These are phyloP conservation scores for Latrodectus hesperus DNA, from an alignment of 2,888 invertebrate species.

Conservation along the genomic window DNA sequence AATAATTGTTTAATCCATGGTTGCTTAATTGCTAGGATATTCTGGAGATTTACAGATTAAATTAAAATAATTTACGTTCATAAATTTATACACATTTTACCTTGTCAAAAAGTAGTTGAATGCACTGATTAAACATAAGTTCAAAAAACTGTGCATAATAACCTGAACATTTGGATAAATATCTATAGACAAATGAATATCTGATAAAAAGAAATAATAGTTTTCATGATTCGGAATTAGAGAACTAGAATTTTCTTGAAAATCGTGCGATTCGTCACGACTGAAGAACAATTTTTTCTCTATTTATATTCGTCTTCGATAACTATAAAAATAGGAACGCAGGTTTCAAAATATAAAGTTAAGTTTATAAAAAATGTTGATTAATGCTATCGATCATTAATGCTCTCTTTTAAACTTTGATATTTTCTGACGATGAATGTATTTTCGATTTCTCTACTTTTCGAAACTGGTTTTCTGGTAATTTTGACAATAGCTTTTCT, in stretches of 20 bases:
- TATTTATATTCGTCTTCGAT: neutral
- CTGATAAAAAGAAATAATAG: slow-evolving; percentile 29
- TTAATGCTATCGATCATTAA: slow-evolving; percentile 67
- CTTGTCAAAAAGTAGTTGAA: too few relatives aligned
- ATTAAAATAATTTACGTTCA: too few relatives aligned
- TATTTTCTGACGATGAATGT: slow-evolving; percentile 52
- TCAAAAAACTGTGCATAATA: too few relatives aligned
- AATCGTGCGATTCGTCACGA: slow-evolving; percentile 67
- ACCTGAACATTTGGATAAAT: too few relatives aligned
- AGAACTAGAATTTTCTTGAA: slow-evolving; percentile 54
- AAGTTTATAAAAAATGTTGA: slow-evolving; percentile 40
- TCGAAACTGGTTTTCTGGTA: slow-evolving; percentile 27
- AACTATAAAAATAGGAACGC: slow-evolving; percentile 39
- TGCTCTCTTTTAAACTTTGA: slow-evolving; percentile 37
- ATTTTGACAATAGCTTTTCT: slow-evolving; percentile 23
- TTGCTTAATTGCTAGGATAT: too few relatives aligned
- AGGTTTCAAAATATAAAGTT: slow-evolving; percentile 52
- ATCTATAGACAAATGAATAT: neutral
- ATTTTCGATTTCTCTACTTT: slow-evolving; percentile 45
- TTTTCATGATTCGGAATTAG: slow-evolving; percentile 33
- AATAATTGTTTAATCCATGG: too few relatives aligned
- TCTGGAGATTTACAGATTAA: too few relatives aligned
- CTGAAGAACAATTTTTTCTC: slow-evolving; percentile 34
- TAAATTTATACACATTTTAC: too few relatives aligned
- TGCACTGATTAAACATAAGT: too few relatives aligned